A percentile compares a stretch with the other conserved stretches of the same genome.
These are phyloP conservation scores for Drosophila elegans DNA, from an alignment of 1,140 invertebrate species.

Conservation along the genomic window DNA sequence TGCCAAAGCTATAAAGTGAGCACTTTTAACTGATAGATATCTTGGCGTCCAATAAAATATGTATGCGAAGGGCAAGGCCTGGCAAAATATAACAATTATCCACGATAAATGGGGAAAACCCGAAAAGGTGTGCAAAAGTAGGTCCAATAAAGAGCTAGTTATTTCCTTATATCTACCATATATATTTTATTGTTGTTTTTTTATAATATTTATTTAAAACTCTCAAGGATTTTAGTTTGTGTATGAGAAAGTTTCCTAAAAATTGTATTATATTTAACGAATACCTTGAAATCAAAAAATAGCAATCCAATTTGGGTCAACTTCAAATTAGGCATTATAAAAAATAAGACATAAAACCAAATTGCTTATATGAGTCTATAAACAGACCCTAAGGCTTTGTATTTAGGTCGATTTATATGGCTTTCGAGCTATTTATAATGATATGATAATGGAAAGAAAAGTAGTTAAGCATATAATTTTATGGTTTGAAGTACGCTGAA, in stretches of 20 bases:
- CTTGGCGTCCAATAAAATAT: background rate
- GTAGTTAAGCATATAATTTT: too few relatives aligned
- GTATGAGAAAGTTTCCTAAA: too few relatives aligned
- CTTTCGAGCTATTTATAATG: background rate
- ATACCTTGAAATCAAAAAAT: background rate
- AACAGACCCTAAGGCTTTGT: background rate
- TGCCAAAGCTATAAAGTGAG: slow-evolving; percentile 71
- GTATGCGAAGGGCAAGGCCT: background rate
- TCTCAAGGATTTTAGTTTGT: background rate
- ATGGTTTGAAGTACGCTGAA: too few relatives aligned
- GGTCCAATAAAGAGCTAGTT: background rate
- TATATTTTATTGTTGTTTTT: too few relatives aligned
- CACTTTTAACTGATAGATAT: slow-evolving; percentile 47
- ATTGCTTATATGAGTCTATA: background rate
- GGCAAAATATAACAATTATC: slow-evolving; percentile 1
- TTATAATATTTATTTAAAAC: background rate
- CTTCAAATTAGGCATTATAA: background rate
- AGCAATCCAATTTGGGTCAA: background rate
- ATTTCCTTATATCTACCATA: background rate
- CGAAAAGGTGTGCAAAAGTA: slow-evolving; percentile 4
- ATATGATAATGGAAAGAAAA: too few relatives aligned
- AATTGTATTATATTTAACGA: too few relatives aligned
- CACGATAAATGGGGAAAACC: background rate
- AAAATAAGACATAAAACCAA: background rate
- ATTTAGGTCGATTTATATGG: background rate